These are phyloP conservation scores for Trachythela sp. DNA, from an alignment of 64 coral and sea anemone genomes.

Conservation along the genomic window DNA sequence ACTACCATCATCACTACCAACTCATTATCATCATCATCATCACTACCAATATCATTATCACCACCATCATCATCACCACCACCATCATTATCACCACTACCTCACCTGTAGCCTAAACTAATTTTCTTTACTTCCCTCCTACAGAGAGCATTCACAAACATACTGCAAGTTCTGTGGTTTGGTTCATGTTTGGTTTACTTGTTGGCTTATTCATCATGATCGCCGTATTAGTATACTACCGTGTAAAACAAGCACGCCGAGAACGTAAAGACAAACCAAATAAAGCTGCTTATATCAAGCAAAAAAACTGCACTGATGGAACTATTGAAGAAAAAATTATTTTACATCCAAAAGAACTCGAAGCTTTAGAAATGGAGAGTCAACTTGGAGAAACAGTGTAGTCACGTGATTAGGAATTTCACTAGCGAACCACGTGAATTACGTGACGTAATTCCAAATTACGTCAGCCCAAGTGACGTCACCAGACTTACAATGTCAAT, in stretches of 20 bases:
- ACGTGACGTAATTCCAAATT: background rate
- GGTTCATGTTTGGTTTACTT: background rate
- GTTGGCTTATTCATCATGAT: background rate
- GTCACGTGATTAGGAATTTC: background rate
- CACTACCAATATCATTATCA: too few relatives aligned
- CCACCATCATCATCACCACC: too few relatives aligned
- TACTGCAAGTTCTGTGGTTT: background rate
- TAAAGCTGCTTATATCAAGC: background rate
- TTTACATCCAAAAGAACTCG: background rate
- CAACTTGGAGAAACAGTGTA: constrained; percentile 12
- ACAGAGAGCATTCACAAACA: background rate
- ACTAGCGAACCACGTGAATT: background rate
- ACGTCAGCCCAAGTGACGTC: background rate
- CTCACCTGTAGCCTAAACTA: too few relatives aligned
- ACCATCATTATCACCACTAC: too few relatives aligned
- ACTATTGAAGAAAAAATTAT: background rate
- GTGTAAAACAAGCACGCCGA: background rate
- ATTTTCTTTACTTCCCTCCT: background rate
- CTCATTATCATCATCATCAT: too few relatives aligned
- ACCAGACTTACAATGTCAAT: background rate
- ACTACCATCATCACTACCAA: too few relatives aligned
- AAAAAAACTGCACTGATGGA: background rate
- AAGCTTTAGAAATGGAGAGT: background rate
- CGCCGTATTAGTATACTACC: background rate
- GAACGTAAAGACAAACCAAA: background rate